Base-by-base conservation (phyloP, 1,140 invertebrate genomes). In the Scaptomyza graminum region DNA sequence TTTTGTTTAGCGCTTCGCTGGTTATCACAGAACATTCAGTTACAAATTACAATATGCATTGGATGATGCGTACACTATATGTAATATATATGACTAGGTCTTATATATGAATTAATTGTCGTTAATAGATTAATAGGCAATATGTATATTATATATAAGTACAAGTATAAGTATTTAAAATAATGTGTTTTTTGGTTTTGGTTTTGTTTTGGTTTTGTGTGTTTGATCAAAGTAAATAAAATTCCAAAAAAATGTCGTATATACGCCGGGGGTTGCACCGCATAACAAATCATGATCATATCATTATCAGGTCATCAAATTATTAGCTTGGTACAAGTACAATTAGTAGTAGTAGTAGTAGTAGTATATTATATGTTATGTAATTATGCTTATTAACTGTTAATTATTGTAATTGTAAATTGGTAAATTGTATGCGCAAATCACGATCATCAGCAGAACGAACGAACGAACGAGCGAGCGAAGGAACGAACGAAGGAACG, bases 21-120 rank as follows among this genome's bases (percentile, higher is more conserved):
- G 57, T 85, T 83, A 88, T 88, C 67, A 87, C 83, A 87, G 77
- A 81, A 87, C 83, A 87, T 83, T 87, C 79, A 79, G 67, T 87
- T 81, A 69, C 83, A 87, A 79, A 83, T 88, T 87, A 87, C 83
- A 87, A 88, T 87, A 87, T 87, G 83, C 83, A 83, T 68, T 87
- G 83, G 73, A 87, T 87, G 82, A 87, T 87, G 82, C 83, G 83
- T 87, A 82, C 75, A 73, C 79, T 87, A 87, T 72, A 39, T 41
- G 31, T 34, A 34, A 7, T 34, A 41, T 49, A 47, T 74, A 54
- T 71, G 66, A 64, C 82, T 85, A 85, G 75, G 49, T 78, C 65
- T 68, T 83, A 61, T 65, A 60, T 77, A 31, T 31, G 28, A 31
- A 31, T 31, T 69, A 66, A 85, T 79, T 61, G 47, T 68, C 51